phyloP scores from a whole-genome alignment of 2,888 invertebrate species.

The Fissipunctia ypsillon region DNA sequence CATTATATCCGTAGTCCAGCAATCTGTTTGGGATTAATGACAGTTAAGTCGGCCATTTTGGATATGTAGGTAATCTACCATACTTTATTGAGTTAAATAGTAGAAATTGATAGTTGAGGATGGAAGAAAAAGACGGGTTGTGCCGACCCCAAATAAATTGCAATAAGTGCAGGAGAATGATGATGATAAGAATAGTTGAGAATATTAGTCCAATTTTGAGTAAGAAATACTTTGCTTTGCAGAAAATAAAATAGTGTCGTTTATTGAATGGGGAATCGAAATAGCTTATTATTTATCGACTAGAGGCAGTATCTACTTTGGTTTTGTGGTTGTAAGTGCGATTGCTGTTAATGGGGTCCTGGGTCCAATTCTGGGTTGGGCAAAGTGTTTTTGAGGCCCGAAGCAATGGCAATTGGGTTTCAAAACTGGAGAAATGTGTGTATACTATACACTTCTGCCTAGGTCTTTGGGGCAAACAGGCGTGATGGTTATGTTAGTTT shows the following conservation, averaged over 20 bases:
- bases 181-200: too few species aligned
- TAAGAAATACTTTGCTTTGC: not conserved
- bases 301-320: not conserved
- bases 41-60: conserved; percentile 41
- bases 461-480: not conserved
- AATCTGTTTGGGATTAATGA: conserved; percentile 36
- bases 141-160: too few species aligned
- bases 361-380: not conserved
- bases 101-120: not conserved
- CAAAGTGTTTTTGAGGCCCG: not conserved
- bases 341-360: not conserved
- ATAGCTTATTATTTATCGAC: not conserved
- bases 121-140: not conserved
- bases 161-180: too few species aligned
- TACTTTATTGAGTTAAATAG: not conserved
- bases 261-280: not conserved
- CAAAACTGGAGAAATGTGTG: not conserved
- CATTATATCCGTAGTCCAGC: conserved; percentile 32
- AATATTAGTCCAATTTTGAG: too few species aligned
- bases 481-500: conserved; percentile 2
- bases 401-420: not conserved
- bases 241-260: not conserved
- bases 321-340: not conserved
- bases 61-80: not conserved
- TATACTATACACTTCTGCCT: not conserved